These are phyloP conservation scores for Pogonognathellus flavescens DNA, from an alignment of 1,140 invertebrate genomes.

Conservation along the genomic window DNA sequence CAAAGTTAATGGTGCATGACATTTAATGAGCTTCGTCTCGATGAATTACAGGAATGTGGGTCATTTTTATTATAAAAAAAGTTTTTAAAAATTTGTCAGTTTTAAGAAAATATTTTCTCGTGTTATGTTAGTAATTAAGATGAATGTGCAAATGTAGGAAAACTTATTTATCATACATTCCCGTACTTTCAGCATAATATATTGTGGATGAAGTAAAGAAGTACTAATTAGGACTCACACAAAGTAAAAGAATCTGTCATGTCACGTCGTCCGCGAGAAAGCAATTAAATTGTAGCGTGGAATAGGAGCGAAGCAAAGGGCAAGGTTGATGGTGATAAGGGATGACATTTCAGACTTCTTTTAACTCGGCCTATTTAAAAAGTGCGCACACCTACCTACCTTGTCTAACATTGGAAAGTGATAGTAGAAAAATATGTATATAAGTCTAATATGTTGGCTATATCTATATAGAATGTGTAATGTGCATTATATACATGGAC, in stretches of 20 bases:
- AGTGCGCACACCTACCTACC: too few relatives aligned
- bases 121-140: too few relatives aligned
- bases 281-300: not conserved
- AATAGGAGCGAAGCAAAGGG: not conserved
- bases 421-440: not conserved
- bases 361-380: not conserved
- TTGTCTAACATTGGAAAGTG: not conserved
- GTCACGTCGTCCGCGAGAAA: not conserved
- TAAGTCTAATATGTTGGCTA: not conserved
- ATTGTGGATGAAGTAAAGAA: not conserved
- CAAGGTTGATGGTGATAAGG: slow-evolving; percentile 8
- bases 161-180: too few relatives aligned
- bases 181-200: too few relatives aligned
- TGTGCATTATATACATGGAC: not conserved
- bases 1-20: too few relatives aligned
- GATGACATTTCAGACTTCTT: not conserved
- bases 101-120: too few relatives aligned
- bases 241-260: slow-evolving; percentile 6
- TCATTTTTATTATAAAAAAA: too few relatives aligned
- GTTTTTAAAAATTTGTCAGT: too few relatives aligned
- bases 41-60: too few relatives aligned
- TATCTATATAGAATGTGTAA: not conserved
- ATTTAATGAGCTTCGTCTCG: too few relatives aligned
- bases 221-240: not conserved
- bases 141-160: too few relatives aligned